These are phyloP conservation scores for Eulemur rubriventer DNA, from an alignment of 2,797 vertebrate genomes.

Conservation along the genomic window DNA sequence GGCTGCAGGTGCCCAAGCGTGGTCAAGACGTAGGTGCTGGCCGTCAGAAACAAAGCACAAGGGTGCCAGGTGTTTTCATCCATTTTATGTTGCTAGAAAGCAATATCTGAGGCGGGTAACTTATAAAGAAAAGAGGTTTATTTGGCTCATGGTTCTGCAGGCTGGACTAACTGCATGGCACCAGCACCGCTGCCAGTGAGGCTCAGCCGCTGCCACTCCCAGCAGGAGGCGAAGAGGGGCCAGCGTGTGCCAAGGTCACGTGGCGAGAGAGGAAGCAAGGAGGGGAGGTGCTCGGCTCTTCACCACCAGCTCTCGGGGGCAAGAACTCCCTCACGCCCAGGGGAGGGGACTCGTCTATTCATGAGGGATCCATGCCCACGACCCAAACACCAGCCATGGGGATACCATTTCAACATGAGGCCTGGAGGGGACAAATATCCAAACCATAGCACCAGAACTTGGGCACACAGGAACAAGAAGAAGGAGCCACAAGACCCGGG, in stretches of 20 bases:
- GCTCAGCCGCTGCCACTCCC: not conserved
- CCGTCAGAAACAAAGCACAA: not conserved
- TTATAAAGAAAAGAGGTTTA: not conserved
- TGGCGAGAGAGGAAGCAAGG: not conserved
- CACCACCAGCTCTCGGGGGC: not conserved
- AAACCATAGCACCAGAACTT: not conserved
- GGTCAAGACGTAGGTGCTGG: not conserved
- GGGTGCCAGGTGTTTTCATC: not conserved
- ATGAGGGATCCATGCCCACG: not conserved
- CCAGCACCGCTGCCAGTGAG: not conserved
- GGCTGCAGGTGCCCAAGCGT: not conserved
- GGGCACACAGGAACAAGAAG: not conserved
- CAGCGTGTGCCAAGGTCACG: not conserved
- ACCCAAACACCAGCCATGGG: not conserved
- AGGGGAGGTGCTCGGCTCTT: not conserved
- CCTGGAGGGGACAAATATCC: not conserved
- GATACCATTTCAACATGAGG: not conserved
- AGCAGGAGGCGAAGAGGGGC: not conserved
- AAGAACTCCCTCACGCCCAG: not conserved
- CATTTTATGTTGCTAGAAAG: not conserved
- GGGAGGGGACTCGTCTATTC: not conserved
- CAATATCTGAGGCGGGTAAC: not conserved
- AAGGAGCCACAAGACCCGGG: fast-evolving
- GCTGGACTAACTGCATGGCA: not conserved
- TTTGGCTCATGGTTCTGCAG: not conserved